Evolutionary conservation across 2,113 vertebrate species (phyloP), one percentile per base, ranked within the genome.

Genomic region (Gallinago paraguaiae): DNA sequence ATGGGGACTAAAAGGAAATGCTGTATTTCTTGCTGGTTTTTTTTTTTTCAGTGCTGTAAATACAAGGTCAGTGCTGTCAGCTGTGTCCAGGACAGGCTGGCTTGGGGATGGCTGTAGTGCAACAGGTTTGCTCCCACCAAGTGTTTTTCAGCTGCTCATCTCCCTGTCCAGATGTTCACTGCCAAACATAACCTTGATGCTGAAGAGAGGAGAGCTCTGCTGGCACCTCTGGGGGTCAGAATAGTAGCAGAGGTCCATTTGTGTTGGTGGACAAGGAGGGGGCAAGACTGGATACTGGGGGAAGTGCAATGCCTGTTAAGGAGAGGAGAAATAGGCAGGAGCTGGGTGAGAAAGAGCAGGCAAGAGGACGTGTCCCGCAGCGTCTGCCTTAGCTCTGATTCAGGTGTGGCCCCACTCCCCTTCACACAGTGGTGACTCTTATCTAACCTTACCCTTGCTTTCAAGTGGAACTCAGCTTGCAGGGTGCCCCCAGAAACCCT

Each of bases 381-480:
- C 31, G 25, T 71, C 37, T 37, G 4, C 31, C 46, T 82, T 23
- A 8, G 56, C 60, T 90, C 17, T 53, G n/a, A 28, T 61, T 74
- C 41, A 57, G 33, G 3, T 67, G 20, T 67, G 54, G 17, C 50
- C n/a, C 46, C 3, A 2, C 59, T 92, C 30, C 48, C 33, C n/a
- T 64, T 82, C 6, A 6, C 17, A 11, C 31, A 65, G 17, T 11
- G 23, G 60, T 2, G 17, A 39, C 43, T 88, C 53, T 85, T 18
- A 17, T 60, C 54, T 81, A 23, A 91, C 28, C 53, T 86, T 79
- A 37, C 43, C 54, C 31, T 81, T 95, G 64, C 43, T 89, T 89
- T 87, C 78, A 90, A 48, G 65, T n/a, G 67, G 35, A 78, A 33
- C 28, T 83, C 69, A 59, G 60, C 79, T 46, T 50, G 43, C 67